Evolutionary conservation across 2,113 vertebrate genomes (phyloP).

Genomic region (Perognathus longimembris): DNA sequence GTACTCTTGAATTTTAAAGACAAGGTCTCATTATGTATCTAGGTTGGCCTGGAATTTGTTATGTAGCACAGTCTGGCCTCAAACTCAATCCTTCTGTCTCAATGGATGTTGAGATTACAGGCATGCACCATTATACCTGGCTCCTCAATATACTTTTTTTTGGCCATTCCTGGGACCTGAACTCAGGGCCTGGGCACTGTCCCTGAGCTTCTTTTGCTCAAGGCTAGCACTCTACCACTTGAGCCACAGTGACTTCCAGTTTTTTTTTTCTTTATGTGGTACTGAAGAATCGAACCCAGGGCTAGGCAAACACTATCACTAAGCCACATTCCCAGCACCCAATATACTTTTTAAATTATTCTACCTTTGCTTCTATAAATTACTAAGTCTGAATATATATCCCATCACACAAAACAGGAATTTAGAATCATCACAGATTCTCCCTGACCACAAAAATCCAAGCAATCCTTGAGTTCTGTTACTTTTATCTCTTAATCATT

Average conservation of each 20-base stretch:
- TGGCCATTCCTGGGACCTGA: too few relatives aligned
- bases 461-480: neutral
- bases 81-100: neutral
- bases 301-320: too few relatives aligned
- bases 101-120: neutral
- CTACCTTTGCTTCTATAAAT: neutral
- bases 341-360: neutral
- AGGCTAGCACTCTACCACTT: too few relatives aligned
- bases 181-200: too few relatives aligned
- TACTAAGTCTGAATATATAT: neutral
- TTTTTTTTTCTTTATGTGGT: too few relatives aligned
- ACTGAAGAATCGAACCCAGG: too few relatives aligned
- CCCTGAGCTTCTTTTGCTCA: too few relatives aligned
- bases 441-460: neutral
- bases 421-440: neutral
- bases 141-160: neutral
- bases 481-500: constrained; percentile 7
- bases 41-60: neutral
- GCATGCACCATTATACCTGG: too few relatives aligned
- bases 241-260: too few relatives aligned
- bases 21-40: neutral
- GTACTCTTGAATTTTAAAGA: neutral
- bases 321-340: too few relatives aligned
- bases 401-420: neutral
- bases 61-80: neutral